Percentiles rank a stretch among this genome's conserved stretches.
These are phyloP conservation scores for Phyllopteryx taeniolatus DNA, from an alignment of 2,113 vertebrate genomes.

Conservation along the genomic window DNA sequence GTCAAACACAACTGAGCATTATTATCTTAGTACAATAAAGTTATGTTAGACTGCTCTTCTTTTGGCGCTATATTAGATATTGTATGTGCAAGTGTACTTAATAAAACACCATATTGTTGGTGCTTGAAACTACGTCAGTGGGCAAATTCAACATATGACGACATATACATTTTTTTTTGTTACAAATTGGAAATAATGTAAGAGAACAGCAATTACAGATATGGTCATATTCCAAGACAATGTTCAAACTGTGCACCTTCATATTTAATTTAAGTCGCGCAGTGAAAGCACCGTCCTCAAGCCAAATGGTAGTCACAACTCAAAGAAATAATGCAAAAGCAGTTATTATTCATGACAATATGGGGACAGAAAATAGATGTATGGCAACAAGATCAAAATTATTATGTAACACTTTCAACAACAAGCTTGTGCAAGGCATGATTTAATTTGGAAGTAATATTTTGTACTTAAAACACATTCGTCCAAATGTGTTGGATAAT, in stretches of 20 bases:
- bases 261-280: slow-evolving; percentile 43
- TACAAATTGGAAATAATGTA: slow-evolving; percentile 6
- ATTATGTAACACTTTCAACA: not conserved
- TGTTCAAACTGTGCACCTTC: slow-evolving; percentile 15
- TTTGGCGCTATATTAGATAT: no score
- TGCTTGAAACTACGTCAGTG: not conserved
- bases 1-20: no score
- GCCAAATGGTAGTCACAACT: slow-evolving; percentile 27
- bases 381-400: not conserved
- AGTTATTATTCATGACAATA: slow-evolving; percentile 33
- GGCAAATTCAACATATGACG: not conserved
- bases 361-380: not conserved
- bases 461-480: not conserved
- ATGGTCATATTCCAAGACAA: slow-evolving; percentile 22
- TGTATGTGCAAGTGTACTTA: not conserved
- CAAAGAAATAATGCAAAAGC: slow-evolving; percentile 39
- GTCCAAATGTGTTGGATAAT: not conserved
- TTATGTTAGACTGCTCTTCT: no score
- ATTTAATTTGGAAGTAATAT: not conserved
- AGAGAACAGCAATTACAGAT: slow-evolving; percentile 27
- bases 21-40: no score
- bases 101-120: not conserved
- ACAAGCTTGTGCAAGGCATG: not conserved
- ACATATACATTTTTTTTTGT: not conserved
- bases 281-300: slow-evolving; percentile 13